Percentiles rank a stretch among this genome's conserved stretches.
Conservation (phyloP, 2,113 vertebrate species). For the Dipodomys spectabilis region DNA sequence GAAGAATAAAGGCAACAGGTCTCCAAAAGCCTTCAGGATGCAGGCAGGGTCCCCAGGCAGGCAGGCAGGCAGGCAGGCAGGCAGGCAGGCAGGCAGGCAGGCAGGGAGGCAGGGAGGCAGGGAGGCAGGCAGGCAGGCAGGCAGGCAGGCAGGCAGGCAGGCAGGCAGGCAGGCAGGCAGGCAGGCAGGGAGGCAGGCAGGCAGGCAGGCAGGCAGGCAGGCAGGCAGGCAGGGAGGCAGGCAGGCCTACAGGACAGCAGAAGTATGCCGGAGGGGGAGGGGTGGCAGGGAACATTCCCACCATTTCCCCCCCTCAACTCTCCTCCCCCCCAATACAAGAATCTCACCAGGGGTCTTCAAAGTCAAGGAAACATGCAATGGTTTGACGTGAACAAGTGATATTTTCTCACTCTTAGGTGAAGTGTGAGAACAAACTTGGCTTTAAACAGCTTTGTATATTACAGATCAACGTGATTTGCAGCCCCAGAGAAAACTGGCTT, state of each 20-base stretch:
- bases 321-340: neutral
- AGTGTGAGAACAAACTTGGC: neutral
- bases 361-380: neutral
- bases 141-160: neutral
- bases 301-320: neutral
- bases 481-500: neutral
- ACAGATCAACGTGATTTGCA: neutral
- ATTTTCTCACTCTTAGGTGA: neutral
- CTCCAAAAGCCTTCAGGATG: constrained; percentile 73
- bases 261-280: neutral
- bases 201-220: neutral
- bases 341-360: neutral
- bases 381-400: neutral
- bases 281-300: neutral
- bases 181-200: neutral
- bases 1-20: neutral
- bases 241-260: neutral
- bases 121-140: neutral
- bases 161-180: too few species aligned
- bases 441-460: neutral
- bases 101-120: neutral
- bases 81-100: too few species aligned
- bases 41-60: constrained; percentile 7
- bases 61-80: too few species aligned
- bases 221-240: neutral